Evolutionary conservation across 2,113 vertebrate species (phyloP).

Genomic region (Sula dactylatra): DNA sequence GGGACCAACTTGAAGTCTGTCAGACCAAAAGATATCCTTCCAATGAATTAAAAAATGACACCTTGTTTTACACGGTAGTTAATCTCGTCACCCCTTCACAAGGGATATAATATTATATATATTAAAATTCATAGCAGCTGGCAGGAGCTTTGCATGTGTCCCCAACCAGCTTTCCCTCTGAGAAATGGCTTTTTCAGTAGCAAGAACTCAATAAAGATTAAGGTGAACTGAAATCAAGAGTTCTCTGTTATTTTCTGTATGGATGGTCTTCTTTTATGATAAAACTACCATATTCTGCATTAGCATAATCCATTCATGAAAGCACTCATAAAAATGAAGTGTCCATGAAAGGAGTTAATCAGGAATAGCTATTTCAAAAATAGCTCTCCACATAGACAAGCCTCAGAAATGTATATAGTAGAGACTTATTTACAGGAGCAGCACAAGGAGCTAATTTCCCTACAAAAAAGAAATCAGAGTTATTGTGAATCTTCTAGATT

Average conservation of each 20-base stretch:
- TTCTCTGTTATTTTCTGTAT: neutral
- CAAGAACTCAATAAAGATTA: neutral
- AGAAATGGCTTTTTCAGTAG: neutral
- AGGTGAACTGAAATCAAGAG: neutral
- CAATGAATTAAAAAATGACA: neutral
- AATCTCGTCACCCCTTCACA: neutral
- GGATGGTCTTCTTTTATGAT: neutral
- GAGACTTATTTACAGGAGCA: neutral
- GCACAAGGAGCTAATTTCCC: neutral
- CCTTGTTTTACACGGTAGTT: neutral
- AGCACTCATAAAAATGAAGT: neutral
- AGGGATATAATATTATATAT: neutral
- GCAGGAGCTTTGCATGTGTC: neutral
- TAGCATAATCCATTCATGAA: slow-evolving; percentile 13
- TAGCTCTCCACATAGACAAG: neutral
- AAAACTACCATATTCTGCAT: neutral
- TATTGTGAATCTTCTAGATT: neutral
- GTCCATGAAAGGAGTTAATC: neutral
- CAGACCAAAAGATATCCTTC: neutral
- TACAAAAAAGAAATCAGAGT: neutral
- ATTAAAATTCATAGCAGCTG: neutral
- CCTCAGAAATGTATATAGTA: neutral
- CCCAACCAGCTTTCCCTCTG: neutral
- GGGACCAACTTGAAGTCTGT: neutral
- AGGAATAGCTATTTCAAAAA: neutral